phyloP scores from a whole-genome alignment of 2,797 vertebrate species.

The Tragelaphus oryx region DNA sequence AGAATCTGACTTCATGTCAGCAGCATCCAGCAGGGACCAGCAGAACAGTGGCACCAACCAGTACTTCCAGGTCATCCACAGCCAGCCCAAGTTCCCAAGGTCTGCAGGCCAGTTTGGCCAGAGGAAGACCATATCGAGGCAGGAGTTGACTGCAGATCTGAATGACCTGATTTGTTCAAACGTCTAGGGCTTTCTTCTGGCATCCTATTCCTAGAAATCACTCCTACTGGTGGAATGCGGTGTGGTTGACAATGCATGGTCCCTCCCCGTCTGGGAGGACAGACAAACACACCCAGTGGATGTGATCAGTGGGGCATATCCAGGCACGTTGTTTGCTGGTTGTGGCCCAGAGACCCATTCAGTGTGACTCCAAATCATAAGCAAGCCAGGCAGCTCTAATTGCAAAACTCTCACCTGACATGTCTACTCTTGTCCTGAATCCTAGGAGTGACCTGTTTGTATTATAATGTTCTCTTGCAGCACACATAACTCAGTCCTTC shows the following conservation, averaged over 20 bases:
- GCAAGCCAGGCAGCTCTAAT: not conserved
- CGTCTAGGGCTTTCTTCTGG: constrained; percentile 79
- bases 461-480: accelerated
- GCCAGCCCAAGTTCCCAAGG: constrained; percentile 86
- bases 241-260: accelerated
- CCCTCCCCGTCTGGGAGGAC: not conserved
- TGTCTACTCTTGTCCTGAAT: not conserved
- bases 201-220: accelerated
- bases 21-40: constrained; percentile 93
- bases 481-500: not conserved
- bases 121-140: constrained; percentile 82
- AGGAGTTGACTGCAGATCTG: constrained; percentile 80
- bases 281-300: accelerated
- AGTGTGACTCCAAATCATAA: not conserved
- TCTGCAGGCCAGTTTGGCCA: constrained; percentile 78
- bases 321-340: not conserved
- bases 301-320: not conserved
- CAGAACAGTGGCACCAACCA: constrained; percentile 92
- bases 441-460: accelerated
- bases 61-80: constrained; percentile 91
- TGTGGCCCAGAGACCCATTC: not conserved
- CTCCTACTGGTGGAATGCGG: no score
- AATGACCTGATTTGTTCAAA: constrained; percentile 91
- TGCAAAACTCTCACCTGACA: not conserved
- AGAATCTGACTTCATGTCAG: constrained; percentile 91